Evolutionary conservation across 2,113 vertebrate species (phyloP).

Genomic region (Tragelaphus buxtoni): DNA sequence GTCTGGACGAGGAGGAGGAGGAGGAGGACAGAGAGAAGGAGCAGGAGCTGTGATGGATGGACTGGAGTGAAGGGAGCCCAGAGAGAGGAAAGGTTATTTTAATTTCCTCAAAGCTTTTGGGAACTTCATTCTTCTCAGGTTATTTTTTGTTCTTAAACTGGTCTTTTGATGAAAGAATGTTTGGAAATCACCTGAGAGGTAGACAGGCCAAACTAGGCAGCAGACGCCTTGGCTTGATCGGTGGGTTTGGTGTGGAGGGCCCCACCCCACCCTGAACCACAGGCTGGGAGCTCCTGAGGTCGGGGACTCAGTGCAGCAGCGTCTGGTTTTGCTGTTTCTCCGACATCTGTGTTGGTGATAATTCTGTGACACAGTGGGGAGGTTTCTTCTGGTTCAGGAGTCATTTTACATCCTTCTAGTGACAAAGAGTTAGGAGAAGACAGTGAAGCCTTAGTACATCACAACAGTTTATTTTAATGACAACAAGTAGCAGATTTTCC

Average conservation of each 20-base stretch:
- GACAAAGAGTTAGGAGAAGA: background rate
- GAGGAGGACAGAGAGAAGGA: accelerated
- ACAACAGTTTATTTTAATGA: slow-evolving; percentile 43
- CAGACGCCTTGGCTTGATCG: background rate
- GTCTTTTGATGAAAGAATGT: background rate
- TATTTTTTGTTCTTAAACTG: background rate
- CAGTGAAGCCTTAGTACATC: background rate
- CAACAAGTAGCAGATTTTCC: slow-evolving; percentile 18
- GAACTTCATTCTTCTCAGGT: background rate
- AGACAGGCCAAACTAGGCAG: background rate
- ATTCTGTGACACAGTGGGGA: too few species aligned
- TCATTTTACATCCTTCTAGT: background rate
- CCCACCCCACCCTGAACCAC: background rate
- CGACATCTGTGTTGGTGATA: background rate
- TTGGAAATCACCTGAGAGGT: background rate
- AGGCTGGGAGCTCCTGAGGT: background rate
- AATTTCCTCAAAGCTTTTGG: background rate
- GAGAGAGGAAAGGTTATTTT: accelerated
- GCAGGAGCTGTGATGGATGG: background rate
- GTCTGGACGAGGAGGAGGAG: background rate
- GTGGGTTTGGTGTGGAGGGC: background rate
- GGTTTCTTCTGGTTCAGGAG: background rate
- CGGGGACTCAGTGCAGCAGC: accelerated
- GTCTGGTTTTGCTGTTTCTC: background rate
- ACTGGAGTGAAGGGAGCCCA: background rate